Evolutionary conservation across 2,888 invertebrate genomes (phyloP), one percentile per base, ranked within the genome.

Genomic region (Micropterix aruncella): DNA sequence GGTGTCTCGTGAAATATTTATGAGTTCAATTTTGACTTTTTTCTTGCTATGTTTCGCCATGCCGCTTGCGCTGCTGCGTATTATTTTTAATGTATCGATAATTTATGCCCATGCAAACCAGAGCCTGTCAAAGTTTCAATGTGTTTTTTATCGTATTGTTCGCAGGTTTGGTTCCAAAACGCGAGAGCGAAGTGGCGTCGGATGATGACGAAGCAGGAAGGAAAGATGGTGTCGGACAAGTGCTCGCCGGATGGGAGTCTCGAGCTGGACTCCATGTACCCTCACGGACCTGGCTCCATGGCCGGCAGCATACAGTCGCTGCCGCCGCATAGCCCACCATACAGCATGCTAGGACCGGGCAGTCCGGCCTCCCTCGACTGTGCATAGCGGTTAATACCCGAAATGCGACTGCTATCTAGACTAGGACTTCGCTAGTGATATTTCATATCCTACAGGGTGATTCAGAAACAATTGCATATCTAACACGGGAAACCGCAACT

Each of bases 121-220:
- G n/a, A n/a, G n/a, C n/a, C n/a, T n/a, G n/a, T n/a, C n/a, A n/a
- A n/a, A n/a, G n/a, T n/a, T n/a, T n/a, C 27, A 27, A 27, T 27
- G 27, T 27, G n/a, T n/a, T n/a, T n/a, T n/a, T n/a, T n/a, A n/a
- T 49, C 52, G 56, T 55, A 54, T 60, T 55, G 54, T 65, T 70
- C 71, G 37, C 78, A 92, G 91, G 92, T 92, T 45, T 92, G 92
- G 92, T 93, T 93, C 69, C 92, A 93, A 69, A 93, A 93, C 62
- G 91, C 92, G 18, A 74, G 93, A 37, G 93, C 93, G 52, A 93
- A 93, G 72, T 91, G 89, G 83, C 79, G 93, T 56, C 79, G 93
- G 52, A 86, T 88, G 78, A 81, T 88, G 64, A 72, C 84, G 54
- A 84, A 85, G 59, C 84, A 85, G 58, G 85, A 85, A 59, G 81